phyloP scores from a whole-genome alignment of 1,140 invertebrate genomes.

The Trigoniulus corallinus region DNA sequence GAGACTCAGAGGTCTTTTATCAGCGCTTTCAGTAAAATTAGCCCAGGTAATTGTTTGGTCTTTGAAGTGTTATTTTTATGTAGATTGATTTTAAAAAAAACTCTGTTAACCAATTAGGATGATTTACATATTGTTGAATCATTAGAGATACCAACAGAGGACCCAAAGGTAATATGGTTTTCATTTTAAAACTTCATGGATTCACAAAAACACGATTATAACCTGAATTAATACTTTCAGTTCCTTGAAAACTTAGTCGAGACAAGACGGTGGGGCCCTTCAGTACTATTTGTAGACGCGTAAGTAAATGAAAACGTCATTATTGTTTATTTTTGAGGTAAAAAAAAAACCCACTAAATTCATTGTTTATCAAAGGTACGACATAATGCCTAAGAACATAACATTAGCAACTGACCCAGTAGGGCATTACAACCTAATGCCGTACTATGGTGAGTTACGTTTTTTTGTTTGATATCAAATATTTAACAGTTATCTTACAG shows the following conservation, averaged over 20 bases:
- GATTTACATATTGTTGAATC: conserved; percentile 81
- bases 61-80: conserved; percentile 7
- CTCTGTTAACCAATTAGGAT: conserved; percentile 35
- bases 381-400: conserved; percentile 75
- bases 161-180: conserved; percentile 35
- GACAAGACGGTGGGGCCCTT: conserved; percentile 79
- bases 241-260: conserved; percentile 66
- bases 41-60: conserved; percentile 39
- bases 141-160: conserved; percentile 67
- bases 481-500: not conserved
- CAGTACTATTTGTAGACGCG: conserved; percentile 85
- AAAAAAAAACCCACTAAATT: conserved; percentile 7
- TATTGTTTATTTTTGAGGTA: conserved; percentile 1
- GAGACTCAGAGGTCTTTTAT: conserved; percentile 59
- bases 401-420: conserved; percentile 54
- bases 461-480: conserved; percentile 3
- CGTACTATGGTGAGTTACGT: conserved; percentile 52
- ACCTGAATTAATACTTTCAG: too few relatives aligned
- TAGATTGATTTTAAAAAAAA: not conserved
- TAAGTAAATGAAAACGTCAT: conserved; percentile 29
- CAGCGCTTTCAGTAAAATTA: conserved; percentile 72
- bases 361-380: conserved; percentile 35
- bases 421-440: conserved; percentile 83
- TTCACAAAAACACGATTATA: too few relatives aligned
- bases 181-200: too few relatives aligned